phyloP scores from a whole-genome alignment of 2,797 vertebrate genomes.

The Sebastiscus albofasciatus region DNA sequence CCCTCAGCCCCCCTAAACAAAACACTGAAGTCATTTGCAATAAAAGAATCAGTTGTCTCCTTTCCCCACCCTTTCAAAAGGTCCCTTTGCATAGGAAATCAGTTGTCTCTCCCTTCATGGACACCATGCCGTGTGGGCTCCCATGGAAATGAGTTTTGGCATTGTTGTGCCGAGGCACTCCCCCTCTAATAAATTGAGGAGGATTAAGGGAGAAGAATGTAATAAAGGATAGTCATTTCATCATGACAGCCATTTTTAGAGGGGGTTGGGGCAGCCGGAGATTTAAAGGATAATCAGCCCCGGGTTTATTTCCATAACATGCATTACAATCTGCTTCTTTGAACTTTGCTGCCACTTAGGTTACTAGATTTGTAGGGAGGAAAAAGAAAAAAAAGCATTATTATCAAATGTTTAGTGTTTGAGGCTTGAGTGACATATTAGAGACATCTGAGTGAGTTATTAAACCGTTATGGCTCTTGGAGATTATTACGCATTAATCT shows the following conservation, averaged over 20 bases:
- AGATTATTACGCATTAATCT: constrained; percentile 83
- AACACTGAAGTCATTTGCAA: constrained; percentile 92
- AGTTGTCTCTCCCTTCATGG: constrained; percentile 94
- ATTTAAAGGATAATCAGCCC: constrained; percentile 92
- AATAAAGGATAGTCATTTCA: constrained; percentile 94
- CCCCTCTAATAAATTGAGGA: constrained; percentile 92
- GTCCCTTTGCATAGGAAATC: constrained; percentile 94
- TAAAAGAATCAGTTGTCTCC: constrained; percentile 81
- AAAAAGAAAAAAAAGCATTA: constrained; percentile 35
- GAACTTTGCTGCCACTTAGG: constrained; percentile 82
- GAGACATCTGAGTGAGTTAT: constrained; percentile 80
- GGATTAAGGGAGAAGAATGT: constrained; percentile 94
- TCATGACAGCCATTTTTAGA: constrained; percentile 90
- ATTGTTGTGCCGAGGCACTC: constrained; percentile 78
- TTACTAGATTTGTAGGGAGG: constrained; percentile 66
- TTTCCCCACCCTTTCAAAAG: constrained; percentile 61
- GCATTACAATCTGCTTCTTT: constrained; percentile 83
- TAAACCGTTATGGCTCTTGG: constrained; percentile 76
- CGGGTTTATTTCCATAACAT: constrained; percentile 92
- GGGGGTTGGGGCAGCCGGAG: constrained; percentile 89
- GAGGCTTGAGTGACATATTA: constrained; percentile 76
- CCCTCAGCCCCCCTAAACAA: constrained; percentile 82
- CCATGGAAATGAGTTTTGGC: constrained; percentile 93
- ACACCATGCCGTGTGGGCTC: constrained; percentile 92
- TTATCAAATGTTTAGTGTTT: constrained; percentile 76